Evolutionary conservation across 2,888 invertebrate genomes (phyloP).

Genomic region (Cheilosia grossa): DNA sequence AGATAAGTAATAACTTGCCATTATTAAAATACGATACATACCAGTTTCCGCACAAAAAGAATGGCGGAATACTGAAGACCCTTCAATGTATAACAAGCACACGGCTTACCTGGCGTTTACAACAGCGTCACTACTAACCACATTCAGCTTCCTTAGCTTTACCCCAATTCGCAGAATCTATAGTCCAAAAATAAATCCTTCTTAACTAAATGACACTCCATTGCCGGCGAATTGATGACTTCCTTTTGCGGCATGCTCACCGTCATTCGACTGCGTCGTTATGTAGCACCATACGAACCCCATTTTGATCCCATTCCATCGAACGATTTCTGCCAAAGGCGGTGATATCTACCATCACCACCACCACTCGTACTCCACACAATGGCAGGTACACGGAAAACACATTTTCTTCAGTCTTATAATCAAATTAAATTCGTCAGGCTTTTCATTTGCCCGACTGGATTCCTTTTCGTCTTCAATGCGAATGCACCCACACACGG

Average conservation of each 20-base stretch:
- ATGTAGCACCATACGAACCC: background rate
- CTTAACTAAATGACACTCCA: conserved; percentile 52
- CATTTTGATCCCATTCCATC: conserved; percentile 23
- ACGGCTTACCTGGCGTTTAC: background rate
- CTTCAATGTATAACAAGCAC: background rate
- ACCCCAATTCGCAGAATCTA: conserved; percentile 30
- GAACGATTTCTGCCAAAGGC: conserved; percentile 5
- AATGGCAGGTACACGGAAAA: conserved; percentile 53
- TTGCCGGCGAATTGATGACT: conserved; percentile 49
- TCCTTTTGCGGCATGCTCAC: conserved; percentile 31
- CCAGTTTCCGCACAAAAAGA: too few relatives aligned
- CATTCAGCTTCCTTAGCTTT: conserved; percentile 5
- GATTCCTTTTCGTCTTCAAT: conserved; percentile 13
- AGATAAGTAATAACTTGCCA: too few relatives aligned
- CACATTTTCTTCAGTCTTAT: conserved; percentile 57
- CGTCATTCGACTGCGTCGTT: conserved; percentile 3
- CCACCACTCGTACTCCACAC: background rate
- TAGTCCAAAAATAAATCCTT: conserved; percentile 52
- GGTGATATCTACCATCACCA: background rate
- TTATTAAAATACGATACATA: too few relatives aligned
- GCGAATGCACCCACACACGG: conserved; percentile 22
- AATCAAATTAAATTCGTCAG: conserved; percentile 59
- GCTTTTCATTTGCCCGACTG: conserved; percentile 34
- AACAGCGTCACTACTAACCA: background rate
- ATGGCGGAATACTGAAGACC: too few relatives aligned